Evolutionary conservation across 2,113 vertebrate species (phyloP), one percentile per base, ranked within the genome.

Genomic region (Dicrurus megarhynchus): DNA sequence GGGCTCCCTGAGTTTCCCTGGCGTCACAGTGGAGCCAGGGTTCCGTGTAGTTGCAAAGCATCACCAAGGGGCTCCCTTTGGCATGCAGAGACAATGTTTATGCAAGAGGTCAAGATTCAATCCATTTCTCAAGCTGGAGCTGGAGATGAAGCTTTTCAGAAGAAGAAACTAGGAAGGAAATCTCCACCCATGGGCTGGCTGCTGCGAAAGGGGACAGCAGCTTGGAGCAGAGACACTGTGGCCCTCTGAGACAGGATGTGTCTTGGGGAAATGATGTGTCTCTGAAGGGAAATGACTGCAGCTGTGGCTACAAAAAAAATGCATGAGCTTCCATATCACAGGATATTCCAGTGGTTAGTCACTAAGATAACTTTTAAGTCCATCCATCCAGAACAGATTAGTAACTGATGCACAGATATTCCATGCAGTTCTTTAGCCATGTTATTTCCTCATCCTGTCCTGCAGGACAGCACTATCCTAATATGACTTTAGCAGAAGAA

Each of bases 201-300:
- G 33, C 89, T 91, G 84, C 61, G 10, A 82, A 30, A 75, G 78
- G 55, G 94, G 92, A 96, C 95, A 67, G 80, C 59, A 94, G 84
- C 94, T 94, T 68, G 74, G 87, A 97, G 97, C 95, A 92, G 95
- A 89, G 69, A 80, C 85, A 56, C 95, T 83, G 41, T 96, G 83
- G 92, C 74, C 95, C 93, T 96, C 91, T 69, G 97, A 98, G 97
- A 98, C 97, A 98, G 98, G 97, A 98, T 98, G 94, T 93, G 80
- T 98, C 97, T 97, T 79, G 92, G 97, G 96, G 95, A 97, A 97
- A 97, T 97, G 94, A 96, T 97, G 92, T 78, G 84, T 96, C 95
- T 94, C 94, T 91, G 91, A 97, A 95, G 97, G 98, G 98, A 98
- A 98, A 98, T 98, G 97, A 97, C 97, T 98, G 95, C 90, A 97